These are phyloP conservation scores for Cephalophus harveyi DNA, from an alignment of 2,113 vertebrate species.

Conservation along the genomic window DNA sequence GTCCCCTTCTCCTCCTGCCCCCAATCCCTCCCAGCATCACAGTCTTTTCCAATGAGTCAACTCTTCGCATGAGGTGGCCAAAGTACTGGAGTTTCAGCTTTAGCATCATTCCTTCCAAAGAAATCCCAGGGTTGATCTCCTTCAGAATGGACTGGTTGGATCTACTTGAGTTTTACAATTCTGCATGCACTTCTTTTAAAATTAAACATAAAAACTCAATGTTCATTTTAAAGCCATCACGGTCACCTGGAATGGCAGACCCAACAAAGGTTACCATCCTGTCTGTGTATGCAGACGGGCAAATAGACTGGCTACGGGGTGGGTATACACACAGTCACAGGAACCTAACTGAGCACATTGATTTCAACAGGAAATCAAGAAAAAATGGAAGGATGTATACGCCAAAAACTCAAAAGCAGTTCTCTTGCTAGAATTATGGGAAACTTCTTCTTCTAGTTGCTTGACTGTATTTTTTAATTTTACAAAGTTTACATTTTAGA, in stretches of 20 bases:
- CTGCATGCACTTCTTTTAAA: background rate
- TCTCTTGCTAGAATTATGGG: background rate
- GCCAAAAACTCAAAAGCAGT: background rate
- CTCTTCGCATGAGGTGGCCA: too few species aligned
- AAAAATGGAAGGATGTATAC: background rate
- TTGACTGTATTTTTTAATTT: background rate
- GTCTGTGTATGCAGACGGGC: background rate
- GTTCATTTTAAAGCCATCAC: background rate
- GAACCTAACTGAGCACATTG: background rate
- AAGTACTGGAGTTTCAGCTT: too few species aligned
- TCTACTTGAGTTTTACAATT: background rate
- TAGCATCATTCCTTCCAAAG: too few species aligned
- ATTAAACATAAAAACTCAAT: background rate
- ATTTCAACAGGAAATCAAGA: background rate
- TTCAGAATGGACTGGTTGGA: too few species aligned
- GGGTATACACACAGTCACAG: background rate
- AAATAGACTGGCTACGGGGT: too few species aligned
- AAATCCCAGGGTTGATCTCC: too few species aligned
- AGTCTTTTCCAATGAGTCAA: too few species aligned
- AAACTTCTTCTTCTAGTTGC: background rate
- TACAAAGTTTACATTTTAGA: background rate
- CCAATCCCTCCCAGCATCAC: too few species aligned
- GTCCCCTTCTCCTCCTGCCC: too few species aligned
- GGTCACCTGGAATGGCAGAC: background rate
- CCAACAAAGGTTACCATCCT: background rate